Conservation (phyloP, 2,797 vertebrate genomes). For the Acanthurus leucopareius region DNA sequence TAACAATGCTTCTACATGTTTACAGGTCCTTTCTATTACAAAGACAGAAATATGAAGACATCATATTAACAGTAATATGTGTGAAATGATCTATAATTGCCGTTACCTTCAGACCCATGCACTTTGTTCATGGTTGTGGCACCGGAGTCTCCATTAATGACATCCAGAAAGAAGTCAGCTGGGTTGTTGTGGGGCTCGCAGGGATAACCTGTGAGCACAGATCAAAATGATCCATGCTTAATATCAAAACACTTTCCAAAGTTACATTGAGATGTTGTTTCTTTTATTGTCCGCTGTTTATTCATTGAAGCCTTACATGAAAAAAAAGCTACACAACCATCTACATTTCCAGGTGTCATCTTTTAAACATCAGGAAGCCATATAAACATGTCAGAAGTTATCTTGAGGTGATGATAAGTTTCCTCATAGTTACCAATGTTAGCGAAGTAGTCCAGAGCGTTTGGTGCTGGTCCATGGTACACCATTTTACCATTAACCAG, state of each 20-base stretch:
- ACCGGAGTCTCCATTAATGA: conserved; percentile 91
- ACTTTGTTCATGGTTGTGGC: conserved; percentile 78
- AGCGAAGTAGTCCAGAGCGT: conserved; percentile 89
- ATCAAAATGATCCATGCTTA: not conserved
- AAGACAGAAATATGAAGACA: not conserved
- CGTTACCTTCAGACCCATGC: conserved; percentile 66
- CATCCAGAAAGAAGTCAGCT: conserved; percentile 94
- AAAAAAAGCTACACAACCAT: not conserved
- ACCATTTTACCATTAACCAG: conserved; percentile 90
- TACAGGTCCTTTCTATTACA: not conserved
- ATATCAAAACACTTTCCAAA: not conserved
- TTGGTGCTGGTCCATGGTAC: conserved; percentile 89
- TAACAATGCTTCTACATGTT: not conserved
- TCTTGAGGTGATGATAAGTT: conserved; percentile 9
- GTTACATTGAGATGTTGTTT: not conserved
- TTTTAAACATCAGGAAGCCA: not conserved
- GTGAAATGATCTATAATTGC: not conserved
- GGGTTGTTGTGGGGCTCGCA: conserved; percentile 95
- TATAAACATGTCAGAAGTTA: not conserved
- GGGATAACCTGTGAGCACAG: conserved; percentile 84
- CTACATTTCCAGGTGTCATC: not conserved
- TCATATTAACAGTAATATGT: not conserved
- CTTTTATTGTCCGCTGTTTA: not conserved
- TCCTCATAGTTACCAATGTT: conserved; percentile 83
- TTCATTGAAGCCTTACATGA: not conserved